Evolutionary conservation across 2,797 vertebrate species (phyloP).

Genomic region (Galaxias olidus): DNA sequence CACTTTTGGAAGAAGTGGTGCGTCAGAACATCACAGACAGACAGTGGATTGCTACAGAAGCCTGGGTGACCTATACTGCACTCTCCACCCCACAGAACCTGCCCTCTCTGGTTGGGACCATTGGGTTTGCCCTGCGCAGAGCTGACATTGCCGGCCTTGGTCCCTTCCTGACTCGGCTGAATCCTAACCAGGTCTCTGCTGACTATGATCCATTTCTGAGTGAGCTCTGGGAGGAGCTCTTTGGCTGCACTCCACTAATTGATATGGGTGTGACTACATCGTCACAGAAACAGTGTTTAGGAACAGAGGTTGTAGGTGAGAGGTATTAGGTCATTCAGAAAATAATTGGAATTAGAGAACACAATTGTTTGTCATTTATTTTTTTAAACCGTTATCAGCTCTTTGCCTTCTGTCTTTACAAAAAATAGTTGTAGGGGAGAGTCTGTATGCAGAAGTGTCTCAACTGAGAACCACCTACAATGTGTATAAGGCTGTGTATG

Average conservation of each 20-base stretch:
- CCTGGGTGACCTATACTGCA: constrained; percentile 46
- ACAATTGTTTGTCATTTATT: background rate
- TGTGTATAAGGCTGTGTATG: constrained; percentile 55
- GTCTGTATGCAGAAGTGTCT: constrained; percentile 60
- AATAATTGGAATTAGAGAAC: background rate
- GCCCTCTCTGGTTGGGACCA: constrained; percentile 42
- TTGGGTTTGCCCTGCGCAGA: constrained; percentile 54
- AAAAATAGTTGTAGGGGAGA: constrained; percentile 43
- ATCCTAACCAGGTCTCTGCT: constrained; percentile 13
- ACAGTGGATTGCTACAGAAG: constrained; percentile 63
- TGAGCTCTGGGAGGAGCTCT: constrained; percentile 57
- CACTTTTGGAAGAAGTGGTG: constrained; percentile 48
- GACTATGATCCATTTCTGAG: constrained; percentile 49
- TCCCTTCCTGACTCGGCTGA: constrained; percentile 45
- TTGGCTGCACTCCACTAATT: constrained; percentile 45
- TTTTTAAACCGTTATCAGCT: no score
- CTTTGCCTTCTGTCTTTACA: background rate
- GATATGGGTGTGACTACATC: constrained; percentile 2
- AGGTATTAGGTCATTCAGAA: background rate
- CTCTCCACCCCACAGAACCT: constrained; percentile 34
- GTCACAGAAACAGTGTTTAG: constrained; percentile 40
- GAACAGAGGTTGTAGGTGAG: constrained; percentile 42
- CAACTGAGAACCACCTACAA: constrained; percentile 63
- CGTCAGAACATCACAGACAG: constrained; percentile 52
- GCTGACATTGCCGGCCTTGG: constrained; percentile 51